Evolutionary conservation across 2,888 invertebrate genomes (phyloP).

Genomic region (Spatulosminthurus flaviceps): DNA sequence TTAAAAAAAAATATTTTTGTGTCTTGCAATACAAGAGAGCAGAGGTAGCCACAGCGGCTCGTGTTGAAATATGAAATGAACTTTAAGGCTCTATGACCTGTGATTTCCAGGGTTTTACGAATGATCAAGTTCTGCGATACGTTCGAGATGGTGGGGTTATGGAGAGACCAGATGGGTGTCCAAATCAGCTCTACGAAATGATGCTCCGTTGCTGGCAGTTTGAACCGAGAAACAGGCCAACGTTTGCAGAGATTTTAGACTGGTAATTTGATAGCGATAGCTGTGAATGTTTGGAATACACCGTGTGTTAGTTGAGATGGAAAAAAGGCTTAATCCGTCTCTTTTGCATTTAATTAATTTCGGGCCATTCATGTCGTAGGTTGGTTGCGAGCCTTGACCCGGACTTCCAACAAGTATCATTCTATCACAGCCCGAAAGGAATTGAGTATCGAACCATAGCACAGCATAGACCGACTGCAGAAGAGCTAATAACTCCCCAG

Average conservation of each 20-base stretch:
- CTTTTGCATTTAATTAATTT: constrained; percentile 18
- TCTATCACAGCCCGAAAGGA: constrained; percentile 70
- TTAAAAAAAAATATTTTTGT: neutral
- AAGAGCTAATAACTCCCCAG: constrained; percentile 49
- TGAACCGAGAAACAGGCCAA: constrained; percentile 79
- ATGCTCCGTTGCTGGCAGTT: constrained; percentile 95
- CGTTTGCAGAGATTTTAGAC: constrained; percentile 84
- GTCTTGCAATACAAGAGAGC: too few species aligned
- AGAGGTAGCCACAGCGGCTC: too few species aligned
- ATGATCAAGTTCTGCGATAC: constrained; percentile 90
- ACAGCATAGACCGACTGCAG: constrained; percentile 50
- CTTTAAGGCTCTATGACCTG: too few species aligned
- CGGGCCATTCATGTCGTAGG: constrained; percentile 65
- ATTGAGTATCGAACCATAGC: constrained; percentile 50
- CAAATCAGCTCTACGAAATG: constrained; percentile 86
- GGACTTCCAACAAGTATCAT: constrained; percentile 74
- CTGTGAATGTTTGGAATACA: too few species aligned
- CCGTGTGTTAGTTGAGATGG: too few species aligned
- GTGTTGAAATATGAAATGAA: too few species aligned
- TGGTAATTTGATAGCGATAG: constrained; percentile 49
- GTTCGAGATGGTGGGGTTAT: constrained; percentile 78
- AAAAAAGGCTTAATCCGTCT: too few species aligned
- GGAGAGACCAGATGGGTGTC: constrained; percentile 96
- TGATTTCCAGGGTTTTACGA: constrained; percentile 80
- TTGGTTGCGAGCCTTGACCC: constrained; percentile 75